Evolutionary conservation across 2,797 vertebrate species (phyloP).

Genomic region (Pseudotriccus pelzelni): DNA sequence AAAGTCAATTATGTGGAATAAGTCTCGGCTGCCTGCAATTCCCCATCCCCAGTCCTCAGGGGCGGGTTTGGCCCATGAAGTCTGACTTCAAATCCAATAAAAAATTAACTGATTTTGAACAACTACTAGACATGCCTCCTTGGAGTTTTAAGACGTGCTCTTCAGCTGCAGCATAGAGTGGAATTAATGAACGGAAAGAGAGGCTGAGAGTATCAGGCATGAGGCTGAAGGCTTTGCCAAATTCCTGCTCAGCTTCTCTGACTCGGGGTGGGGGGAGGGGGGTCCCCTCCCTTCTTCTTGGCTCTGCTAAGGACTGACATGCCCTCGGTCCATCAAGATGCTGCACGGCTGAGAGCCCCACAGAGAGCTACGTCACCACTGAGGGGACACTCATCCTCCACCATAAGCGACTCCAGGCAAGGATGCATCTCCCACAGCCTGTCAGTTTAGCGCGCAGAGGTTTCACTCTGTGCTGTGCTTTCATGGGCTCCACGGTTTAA

Average conservation of each 20-base stretch:
- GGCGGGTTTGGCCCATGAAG: neutral
- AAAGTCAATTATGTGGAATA: neutral
- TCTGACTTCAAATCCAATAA: constrained; percentile 26
- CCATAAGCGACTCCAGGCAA: neutral
- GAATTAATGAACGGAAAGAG: neutral
- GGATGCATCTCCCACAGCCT: neutral
- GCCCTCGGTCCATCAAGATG: neutral
- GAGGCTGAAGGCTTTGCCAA: neutral
- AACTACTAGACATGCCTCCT: neutral
- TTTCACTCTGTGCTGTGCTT: neutral
- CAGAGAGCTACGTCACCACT: neutral
- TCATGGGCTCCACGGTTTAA: neutral
- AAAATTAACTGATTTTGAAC: constrained; percentile 13
- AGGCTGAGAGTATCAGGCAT: neutral
- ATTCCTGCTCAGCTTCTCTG: neutral
- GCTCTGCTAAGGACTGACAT: neutral
- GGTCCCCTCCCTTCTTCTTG: neutral
- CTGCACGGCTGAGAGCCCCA: neutral
- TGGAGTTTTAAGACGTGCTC: neutral
- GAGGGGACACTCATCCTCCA: neutral
- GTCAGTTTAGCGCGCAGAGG: fast-evolving
- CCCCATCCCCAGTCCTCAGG: neutral
- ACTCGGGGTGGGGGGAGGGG: neutral
- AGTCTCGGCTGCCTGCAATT: neutral
- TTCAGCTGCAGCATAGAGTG: neutral